A percentile compares a stretch with the other conserved stretches of the same genome.
Conservation (phyloP, 37 sponge, comb jelly and placozoan genomes). For the Beroe forskalii region DNA sequence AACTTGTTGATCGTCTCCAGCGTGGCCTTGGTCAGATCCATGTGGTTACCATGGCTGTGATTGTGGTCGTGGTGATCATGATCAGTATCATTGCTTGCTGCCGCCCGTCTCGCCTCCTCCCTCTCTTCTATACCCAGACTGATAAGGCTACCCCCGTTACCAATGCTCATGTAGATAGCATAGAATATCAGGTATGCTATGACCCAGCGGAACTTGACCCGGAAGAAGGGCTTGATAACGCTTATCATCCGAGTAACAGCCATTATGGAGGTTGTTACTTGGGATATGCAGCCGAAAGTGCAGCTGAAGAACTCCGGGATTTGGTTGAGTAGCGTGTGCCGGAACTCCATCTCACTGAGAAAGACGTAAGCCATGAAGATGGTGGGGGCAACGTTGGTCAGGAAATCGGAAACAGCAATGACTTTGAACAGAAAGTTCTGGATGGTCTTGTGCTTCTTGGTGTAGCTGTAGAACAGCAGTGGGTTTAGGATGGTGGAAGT, state of each 20-base stretch:
- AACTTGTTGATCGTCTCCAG: conserved; percentile 57
- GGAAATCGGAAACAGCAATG: conserved; percentile 28
- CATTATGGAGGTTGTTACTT: conserved; percentile 60
- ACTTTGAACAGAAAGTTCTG: conserved; percentile 64
- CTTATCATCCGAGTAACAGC: conserved; percentile 64
- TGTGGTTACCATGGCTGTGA: conserved; percentile 1
- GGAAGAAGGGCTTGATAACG: conserved; percentile 38
- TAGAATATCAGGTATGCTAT: conserved; percentile 60
- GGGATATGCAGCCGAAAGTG: conserved; percentile 53
- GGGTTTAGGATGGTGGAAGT: conserved; percentile 33
- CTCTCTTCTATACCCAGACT: not conserved
- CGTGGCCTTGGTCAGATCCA: conserved; percentile 5
- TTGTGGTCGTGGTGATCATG: not conserved
- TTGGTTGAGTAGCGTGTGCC: conserved; percentile 34
- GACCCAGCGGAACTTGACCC: conserved; percentile 5
- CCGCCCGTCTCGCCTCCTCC: not conserved
- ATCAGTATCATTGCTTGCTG: too few relatives aligned
- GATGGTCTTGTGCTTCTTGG: conserved; percentile 45
- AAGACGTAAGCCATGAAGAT: conserved; percentile 49
- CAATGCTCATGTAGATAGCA: conserved; percentile 58
- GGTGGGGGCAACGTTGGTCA: conserved; percentile 49
- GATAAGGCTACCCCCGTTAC: conserved; percentile 37
- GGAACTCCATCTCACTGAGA: not conserved
- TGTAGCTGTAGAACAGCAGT: conserved; percentile 56
- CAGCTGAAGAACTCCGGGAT: conserved; percentile 65